Conservation (phyloP, 2,888 invertebrate genomes). For the Blera fallax region DNA sequence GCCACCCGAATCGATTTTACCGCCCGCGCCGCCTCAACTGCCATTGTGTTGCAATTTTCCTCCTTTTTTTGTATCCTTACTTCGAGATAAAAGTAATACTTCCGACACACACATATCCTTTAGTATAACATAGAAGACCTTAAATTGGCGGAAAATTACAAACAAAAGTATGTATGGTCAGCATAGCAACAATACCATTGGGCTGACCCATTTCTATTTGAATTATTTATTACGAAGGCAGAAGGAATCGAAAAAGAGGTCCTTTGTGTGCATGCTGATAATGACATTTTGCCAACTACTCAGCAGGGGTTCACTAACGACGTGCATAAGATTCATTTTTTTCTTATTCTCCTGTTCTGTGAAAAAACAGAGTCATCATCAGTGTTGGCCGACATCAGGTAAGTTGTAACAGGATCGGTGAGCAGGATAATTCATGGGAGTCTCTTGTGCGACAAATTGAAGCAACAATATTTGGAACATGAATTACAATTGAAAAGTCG, state of each 20-base stretch:
- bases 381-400: constrained; percentile 38
- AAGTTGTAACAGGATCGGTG: constrained; percentile 5
- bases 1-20: constrained; percentile 68
- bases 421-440: constrained; percentile 39
- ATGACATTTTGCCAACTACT: constrained; percentile 71
- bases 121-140: constrained; percentile 7
- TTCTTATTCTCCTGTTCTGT: neutral
- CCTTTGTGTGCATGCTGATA: constrained; percentile 45
- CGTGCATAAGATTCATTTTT: neutral
- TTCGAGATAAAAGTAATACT: constrained; percentile 49
- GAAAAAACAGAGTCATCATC: constrained; percentile 46
- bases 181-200: constrained; percentile 36
- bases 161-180: constrained; percentile 65
- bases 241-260: constrained; percentile 30
- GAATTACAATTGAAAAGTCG: constrained; percentile 15
- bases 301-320: constrained; percentile 49
- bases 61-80: neutral
- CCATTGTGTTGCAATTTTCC: constrained; percentile 35
- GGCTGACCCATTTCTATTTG: constrained; percentile 56
- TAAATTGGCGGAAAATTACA: constrained; percentile 71
- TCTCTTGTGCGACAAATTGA: constrained; percentile 58
- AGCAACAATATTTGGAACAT: constrained; percentile 59
- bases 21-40: constrained; percentile 11
- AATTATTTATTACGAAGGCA: constrained; percentile 65
- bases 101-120: constrained; percentile 41